Evolutionary conservation across 2,888 invertebrate genomes (phyloP), one percentile per base, ranked within the genome.

Genomic region (Tipula unca): DNA sequence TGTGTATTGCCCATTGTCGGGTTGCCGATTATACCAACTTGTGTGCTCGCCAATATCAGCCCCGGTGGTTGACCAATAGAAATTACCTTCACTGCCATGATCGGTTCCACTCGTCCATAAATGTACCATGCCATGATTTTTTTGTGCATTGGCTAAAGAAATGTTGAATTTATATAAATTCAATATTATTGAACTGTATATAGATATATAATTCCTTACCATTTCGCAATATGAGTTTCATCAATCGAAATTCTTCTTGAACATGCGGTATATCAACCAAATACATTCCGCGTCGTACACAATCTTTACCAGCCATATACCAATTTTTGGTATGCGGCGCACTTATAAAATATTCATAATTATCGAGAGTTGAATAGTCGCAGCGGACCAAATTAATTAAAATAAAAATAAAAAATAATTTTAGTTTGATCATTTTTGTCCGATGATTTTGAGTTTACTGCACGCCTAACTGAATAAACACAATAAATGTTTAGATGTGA

Each of bases 331-430:
- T 83, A 32, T 32, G 14, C 10, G 83, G 83, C 1, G 29, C 32
- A 83, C 83, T 83, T 17, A 32, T 17, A 83, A 83, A 83, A 83
- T 83, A 83, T 83, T 83, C 83, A 83, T 83, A 83, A 32, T 83
- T 35, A 32, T 83, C 83, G 17, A 83, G 5, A 32, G 17, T 83
- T 17, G n/a, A n/a, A 2, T n/a, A 83, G 8, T 35, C 32, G 5
- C 32, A 83, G 1, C 17, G 4, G 17, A 83, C 32, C 32, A 32
- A 83, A 32, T 83, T 83, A 83, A 83, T 32, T 83, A 83, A 32
- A n/a, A 32, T 17, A 1, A 32, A 32, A 17, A 83, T 32, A 29
- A 17, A 32, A 83, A 83, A 69, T 1, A 69, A 69, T 69, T 69
- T 69, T 25, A 69, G 10, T 69, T 69, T 10, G 25, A 25, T 25